Base-by-base conservation (phyloP, 92 coral and sea anemone species). In the Palythoa grandiflora region DNA sequence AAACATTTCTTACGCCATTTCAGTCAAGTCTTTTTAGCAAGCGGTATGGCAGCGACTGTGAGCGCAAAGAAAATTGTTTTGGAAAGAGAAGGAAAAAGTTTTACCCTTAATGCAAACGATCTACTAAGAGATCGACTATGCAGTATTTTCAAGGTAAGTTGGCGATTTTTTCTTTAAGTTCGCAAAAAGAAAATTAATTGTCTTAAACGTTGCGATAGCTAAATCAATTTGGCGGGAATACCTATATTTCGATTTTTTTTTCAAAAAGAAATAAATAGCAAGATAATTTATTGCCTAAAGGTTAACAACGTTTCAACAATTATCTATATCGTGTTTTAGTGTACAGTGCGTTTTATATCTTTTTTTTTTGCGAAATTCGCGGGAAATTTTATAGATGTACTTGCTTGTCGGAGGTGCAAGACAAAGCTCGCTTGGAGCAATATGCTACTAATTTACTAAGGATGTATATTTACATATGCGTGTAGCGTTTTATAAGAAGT, bases 111-210 rank as follows among this genome's bases (percentile, higher is more conserved):
- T 36, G 75, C 50, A 12, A 28, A 37, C 15, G 75, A 71, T 12
- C 44, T 71, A 71, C 75, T 71, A 13, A 71, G 47, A 71, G 44
- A 8, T 12, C 15, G 75, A 13, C 4, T 71, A 14, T 71, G 75
- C 48, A 71, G 75, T 37, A 37, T 71, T 8, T 71, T 72, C 48
- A 72, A 38, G 77, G 77, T 72, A 72, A 72, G 53, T 72, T 72
- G 52, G 77, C 38, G 38, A 70, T 70, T 38, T 72, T 38, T 72
- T 40, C 7, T 72, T 72, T 72, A 38, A 38, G 53, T 72, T 72
- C 52, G n/a, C 77, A 72, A 39, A 47, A 72, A 36, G 6, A 72
- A 40, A 59, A 59, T 14, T 59, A 2, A 0, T 11, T 59, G 66
- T 59, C 20, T 59, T 59, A 1, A 59, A 59, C 66, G 28, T 59